Percentiles rank a stretch among this genome's conserved stretches.
Evolutionary conservation across 2,113 vertebrate genomes (phyloP).

Genomic region (Falco punctatus): DNA sequence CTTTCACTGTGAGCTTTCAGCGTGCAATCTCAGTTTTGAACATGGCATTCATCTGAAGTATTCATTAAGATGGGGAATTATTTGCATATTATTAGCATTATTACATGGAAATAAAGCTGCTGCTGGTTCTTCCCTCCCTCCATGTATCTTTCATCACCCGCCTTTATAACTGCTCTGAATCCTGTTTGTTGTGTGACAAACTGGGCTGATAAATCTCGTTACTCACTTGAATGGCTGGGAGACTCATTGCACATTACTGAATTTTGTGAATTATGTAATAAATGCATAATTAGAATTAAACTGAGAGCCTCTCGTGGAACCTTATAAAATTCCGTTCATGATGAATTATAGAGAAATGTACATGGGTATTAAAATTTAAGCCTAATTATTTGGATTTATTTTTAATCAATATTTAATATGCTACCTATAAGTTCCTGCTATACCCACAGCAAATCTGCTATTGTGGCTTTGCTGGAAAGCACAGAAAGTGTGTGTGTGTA

Average conservation of each 20-base stretch:
- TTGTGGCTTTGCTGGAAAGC: neutral
- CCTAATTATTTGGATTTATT: conserved; percentile 48
- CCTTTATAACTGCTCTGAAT: conserved; percentile 31
- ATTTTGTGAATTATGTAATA: conserved; percentile 63
- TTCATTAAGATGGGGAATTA: conserved; percentile 56
- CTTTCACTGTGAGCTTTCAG: neutral
- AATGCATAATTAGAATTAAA: conserved; percentile 53
- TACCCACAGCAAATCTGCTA: neutral
- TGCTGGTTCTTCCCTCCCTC: conserved; percentile 56
- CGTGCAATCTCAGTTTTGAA: neutral
- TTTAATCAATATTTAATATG: conserved; percentile 36
- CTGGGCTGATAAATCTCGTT: conserved; percentile 66
- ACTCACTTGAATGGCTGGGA: conserved; percentile 60
- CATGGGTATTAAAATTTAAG: neutral
- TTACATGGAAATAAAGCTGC: conserved; percentile 52
- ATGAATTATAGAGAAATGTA: neutral
- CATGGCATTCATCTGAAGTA: conserved; percentile 17
- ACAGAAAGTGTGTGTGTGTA: neutral
- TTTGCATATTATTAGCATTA: conserved; percentile 70
- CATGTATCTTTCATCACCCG: conserved; percentile 41
- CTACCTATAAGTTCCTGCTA: neutral
- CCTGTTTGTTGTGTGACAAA: conserved; percentile 67
- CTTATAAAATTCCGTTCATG: neutral
- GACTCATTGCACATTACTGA: conserved; percentile 45
- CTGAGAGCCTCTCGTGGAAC: neutral